Conservation (phyloP, 2,797 vertebrate species). For the Squalus acanthias region DNA sequence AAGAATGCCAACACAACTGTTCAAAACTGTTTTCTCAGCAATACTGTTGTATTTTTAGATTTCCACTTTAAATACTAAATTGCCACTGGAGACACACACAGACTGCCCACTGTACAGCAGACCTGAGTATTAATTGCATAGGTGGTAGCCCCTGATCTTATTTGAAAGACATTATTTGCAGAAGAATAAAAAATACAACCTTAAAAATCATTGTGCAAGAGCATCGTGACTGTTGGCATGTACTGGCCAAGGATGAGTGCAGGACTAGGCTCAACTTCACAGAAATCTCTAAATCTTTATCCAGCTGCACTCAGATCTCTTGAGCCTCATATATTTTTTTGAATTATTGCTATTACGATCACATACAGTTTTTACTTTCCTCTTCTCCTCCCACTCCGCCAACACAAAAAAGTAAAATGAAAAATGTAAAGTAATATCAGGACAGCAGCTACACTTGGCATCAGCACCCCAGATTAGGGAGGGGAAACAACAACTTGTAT, state of each 20-base stretch:
- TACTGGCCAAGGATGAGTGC: background rate
- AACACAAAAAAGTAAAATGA: background rate
- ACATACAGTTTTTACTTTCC: background rate
- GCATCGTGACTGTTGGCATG: background rate
- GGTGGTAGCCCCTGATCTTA: background rate
- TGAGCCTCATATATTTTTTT: too few species aligned
- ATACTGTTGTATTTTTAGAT: background rate
- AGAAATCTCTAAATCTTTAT: background rate
- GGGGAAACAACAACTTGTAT: background rate
- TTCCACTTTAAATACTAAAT: background rate
- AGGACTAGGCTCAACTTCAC: background rate
- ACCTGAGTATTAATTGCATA: background rate
- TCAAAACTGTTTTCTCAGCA: slow-evolving; percentile 21
- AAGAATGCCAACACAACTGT: background rate
- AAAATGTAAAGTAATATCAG: background rate
- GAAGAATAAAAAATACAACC: background rate
- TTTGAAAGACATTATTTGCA: background rate
- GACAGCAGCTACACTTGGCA: background rate
- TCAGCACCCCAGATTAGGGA: too few species aligned
- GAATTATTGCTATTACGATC: background rate
- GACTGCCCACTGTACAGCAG: background rate
- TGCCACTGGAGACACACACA: background rate
- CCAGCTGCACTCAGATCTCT: background rate
- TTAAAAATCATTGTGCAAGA: background rate
- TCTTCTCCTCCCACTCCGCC: background rate